Percentiles rank a stretch among this genome's conserved stretches.
These are phyloP conservation scores for Macrophya annulata DNA, from an alignment of 2,888 invertebrate species.

Conservation along the genomic window DNA sequence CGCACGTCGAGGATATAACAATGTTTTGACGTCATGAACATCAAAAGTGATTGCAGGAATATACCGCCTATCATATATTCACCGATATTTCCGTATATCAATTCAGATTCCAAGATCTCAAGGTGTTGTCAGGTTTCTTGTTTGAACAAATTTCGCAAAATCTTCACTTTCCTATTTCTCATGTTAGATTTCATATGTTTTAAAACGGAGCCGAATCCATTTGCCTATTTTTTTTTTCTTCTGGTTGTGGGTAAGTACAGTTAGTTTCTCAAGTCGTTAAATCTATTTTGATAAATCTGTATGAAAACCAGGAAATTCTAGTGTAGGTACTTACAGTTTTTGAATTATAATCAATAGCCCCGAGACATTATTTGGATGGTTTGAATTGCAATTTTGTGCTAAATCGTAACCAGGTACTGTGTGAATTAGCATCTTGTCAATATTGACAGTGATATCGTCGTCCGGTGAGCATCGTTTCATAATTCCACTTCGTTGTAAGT, in stretches of 20 bases:
- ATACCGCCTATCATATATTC: not conserved
- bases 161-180: slow-evolving; percentile 1
- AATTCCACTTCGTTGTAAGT: slow-evolving; percentile 12
- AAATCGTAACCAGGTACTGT: not conserved
- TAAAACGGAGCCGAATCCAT: not conserved
- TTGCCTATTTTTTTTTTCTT: not conserved
- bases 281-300: not conserved
- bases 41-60: slow-evolving; percentile 22
- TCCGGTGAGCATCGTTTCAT: not conserved
- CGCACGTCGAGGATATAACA: slow-evolving; percentile 19
- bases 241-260: not conserved
- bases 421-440: not conserved
- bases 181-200: not conserved
- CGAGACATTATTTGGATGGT: not conserved
- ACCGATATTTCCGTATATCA: not conserved
- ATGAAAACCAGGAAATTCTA: not conserved
- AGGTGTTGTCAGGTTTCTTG: not conserved
- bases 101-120: not conserved
- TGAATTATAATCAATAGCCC: not conserved
- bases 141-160: not conserved
- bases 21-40: slow-evolving; percentile 38
- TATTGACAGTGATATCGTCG: slow-evolving; percentile 35
- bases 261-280: not conserved
- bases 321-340: not conserved
- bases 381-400: slow-evolving; percentile 18